phyloP scores from a whole-genome alignment of 2,888 invertebrate genomes.

The Magallana nippona region DNA sequence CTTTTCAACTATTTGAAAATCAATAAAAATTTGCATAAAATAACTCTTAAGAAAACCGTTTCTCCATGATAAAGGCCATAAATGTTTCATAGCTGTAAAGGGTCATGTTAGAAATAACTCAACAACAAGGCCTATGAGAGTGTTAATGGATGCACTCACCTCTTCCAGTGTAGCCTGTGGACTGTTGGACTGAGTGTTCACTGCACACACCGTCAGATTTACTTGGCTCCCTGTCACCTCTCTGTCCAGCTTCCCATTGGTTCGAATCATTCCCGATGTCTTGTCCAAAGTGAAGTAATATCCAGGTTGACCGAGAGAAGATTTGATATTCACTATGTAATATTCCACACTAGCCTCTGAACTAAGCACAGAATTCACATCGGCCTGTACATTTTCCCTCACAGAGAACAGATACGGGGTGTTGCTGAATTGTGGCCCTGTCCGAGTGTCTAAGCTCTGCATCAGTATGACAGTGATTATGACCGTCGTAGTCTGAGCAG shows the following conservation, averaged over 20 bases:
- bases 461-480: constrained; percentile 59
- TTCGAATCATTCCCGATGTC: constrained; percentile 66
- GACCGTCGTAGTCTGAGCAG: constrained; percentile 52
- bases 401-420: constrained; percentile 86
- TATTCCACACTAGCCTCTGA: constrained; percentile 85
- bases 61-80: neutral
- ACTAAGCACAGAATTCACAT: constrained; percentile 89
- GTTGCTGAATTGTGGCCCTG: constrained; percentile 63
- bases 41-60: neutral
- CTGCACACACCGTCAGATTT: constrained; percentile 72
- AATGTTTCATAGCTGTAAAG: neutral
- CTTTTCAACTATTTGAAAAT: neutral
- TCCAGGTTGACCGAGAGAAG: constrained; percentile 79
- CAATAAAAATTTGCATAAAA: constrained; percentile 9
- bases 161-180: constrained; percentile 70
- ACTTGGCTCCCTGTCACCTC: constrained; percentile 70
- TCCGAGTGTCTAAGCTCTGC: neutral
- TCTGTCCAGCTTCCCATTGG: constrained; percentile 65
- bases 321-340: constrained; percentile 87
- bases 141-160: constrained; percentile 62
- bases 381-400: constrained; percentile 90
- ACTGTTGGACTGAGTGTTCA: constrained; percentile 62
- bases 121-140: neutral
- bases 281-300: constrained; percentile 68
- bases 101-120: neutral